A percentile compares a stretch with the other conserved stretches of the same genome.
Evolutionary conservation across 1,140 invertebrate species (phyloP).

Genomic region (Neotoxoptera formosana): DNA sequence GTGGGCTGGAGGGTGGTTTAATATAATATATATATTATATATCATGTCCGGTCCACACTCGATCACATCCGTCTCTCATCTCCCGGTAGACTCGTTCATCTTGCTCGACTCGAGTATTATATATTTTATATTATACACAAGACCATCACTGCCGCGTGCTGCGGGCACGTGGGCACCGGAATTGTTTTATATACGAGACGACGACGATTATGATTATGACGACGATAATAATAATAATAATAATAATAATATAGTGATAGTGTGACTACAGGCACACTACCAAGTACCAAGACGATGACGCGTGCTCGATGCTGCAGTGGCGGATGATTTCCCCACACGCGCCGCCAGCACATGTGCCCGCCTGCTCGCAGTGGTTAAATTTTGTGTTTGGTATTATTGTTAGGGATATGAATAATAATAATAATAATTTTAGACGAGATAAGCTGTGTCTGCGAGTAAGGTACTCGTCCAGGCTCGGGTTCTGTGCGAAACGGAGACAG

Average conservation of each 20-base stretch:
- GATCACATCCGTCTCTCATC: conserved; percentile 24
- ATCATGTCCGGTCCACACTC: conserved; percentile 42
- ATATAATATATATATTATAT: not conserved
- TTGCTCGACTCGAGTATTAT: not conserved
- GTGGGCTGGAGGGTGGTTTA: not conserved
- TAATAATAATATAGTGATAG: too few relatives aligned
- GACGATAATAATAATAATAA: not conserved
- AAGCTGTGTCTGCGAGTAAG: too few relatives aligned
- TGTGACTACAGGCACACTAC: not conserved
- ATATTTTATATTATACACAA: not conserved
- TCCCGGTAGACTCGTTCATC: conserved; percentile 52
- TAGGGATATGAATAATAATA: too few relatives aligned
- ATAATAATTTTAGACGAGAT: too few relatives aligned
- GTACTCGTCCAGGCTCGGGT: too few relatives aligned
- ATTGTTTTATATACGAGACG: not conserved
- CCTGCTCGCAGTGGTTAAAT: not conserved
- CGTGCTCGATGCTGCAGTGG: not conserved
- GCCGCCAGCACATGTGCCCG: too few relatives aligned
- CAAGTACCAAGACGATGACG: not conserved
- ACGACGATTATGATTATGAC: not conserved
- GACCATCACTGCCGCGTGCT: not conserved
- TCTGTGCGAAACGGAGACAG: too few relatives aligned
- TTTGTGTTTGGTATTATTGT: not conserved
- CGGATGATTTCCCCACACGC: not conserved
- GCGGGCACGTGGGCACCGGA: not conserved